Conservation (phyloP, 2,888 invertebrate genomes). For the Laothoe populi region DNA sequence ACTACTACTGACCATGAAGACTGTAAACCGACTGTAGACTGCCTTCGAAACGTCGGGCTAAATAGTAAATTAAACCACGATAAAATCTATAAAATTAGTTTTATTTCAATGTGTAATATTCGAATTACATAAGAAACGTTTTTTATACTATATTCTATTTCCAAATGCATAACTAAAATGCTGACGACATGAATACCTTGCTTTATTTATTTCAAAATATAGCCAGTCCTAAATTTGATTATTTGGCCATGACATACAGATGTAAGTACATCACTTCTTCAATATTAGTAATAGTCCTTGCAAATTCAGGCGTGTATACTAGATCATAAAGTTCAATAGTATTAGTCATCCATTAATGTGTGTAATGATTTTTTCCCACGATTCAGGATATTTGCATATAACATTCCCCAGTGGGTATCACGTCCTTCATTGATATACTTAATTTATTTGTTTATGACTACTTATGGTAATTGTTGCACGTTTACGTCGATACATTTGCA, state of each 20-base stretch:
- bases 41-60: too few relatives aligned
- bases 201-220: too few relatives aligned
- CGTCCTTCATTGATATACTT: not conserved
- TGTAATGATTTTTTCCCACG: constrained; percentile 11
- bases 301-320: not conserved
- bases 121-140: too few relatives aligned
- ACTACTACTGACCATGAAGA: too few relatives aligned
- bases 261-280: not conserved
- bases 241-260: constrained; percentile 1
- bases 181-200: too few relatives aligned
- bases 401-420: not conserved
- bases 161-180: too few relatives aligned
- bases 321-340: constrained; percentile 20
- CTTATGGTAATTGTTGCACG: not conserved
- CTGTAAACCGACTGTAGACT: too few relatives aligned
- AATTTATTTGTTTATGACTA: not conserved
- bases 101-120: too few relatives aligned
- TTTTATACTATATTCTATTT: too few relatives aligned
- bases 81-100: too few relatives aligned
- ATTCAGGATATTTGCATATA: constrained; percentile 5
- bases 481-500: not conserved
- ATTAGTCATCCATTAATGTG: not conserved
- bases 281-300: constrained; percentile 3
- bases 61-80: too few relatives aligned
- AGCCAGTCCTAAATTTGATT: too few relatives aligned